Conservation (phyloP, 37 sponge, comb jelly and placozoan genomes). For the Eunapius fragilis region DNA sequence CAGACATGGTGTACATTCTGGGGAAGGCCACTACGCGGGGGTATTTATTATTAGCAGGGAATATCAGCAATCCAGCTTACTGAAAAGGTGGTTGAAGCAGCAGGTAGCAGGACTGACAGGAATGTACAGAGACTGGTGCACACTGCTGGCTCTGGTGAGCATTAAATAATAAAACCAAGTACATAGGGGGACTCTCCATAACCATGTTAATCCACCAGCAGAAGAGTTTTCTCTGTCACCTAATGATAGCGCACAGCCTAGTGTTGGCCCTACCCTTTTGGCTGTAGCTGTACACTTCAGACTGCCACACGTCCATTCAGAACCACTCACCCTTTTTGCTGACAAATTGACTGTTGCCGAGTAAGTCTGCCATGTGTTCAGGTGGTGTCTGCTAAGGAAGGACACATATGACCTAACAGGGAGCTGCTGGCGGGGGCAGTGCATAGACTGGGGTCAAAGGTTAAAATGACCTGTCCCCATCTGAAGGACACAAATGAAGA, state of each 20-base stretch:
- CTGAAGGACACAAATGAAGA: conserved; percentile 48
- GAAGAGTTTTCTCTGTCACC: background rate
- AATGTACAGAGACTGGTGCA: background rate
- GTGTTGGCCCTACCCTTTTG: background rate
- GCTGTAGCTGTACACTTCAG: conserved; percentile 28
- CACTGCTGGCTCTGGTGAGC: background rate
- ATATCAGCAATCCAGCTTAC: background rate
- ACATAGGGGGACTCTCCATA: background rate
- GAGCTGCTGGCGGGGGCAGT: conserved; percentile 37
- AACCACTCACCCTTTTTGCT: conserved; percentile 44
- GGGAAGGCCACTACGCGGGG: too few species aligned
- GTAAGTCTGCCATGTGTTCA: background rate
- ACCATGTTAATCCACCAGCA: background rate
- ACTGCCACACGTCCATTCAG: conserved; percentile 4
- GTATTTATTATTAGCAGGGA: conserved; percentile 1
- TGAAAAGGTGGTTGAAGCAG: background rate
- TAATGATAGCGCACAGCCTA: background rate
- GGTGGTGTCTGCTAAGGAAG: background rate
- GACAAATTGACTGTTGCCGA: conserved; percentile 35
- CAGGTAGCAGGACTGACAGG: background rate
- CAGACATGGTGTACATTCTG: background rate
- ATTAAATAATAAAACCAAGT: background rate
- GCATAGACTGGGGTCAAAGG: conserved; percentile 13
- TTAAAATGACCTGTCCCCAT: conserved; percentile 10
- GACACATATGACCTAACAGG: background rate